Conservation (phyloP, 2,113 vertebrate genomes). For the Protomyctophum bolini region DNA sequence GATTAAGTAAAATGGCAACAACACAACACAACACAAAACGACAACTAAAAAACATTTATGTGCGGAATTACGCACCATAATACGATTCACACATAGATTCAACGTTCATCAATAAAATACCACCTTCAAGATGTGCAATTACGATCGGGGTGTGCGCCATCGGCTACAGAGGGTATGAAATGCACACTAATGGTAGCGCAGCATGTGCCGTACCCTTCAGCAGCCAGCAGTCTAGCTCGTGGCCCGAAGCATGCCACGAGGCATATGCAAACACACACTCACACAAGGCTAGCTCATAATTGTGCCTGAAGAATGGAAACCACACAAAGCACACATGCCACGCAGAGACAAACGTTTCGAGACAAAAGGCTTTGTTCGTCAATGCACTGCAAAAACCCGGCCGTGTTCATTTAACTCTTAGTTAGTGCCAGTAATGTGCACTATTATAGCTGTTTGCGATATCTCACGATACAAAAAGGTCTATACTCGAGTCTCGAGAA, state of each 20-base stretch:
- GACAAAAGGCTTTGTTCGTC: slow-evolving; percentile 42
- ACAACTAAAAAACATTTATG: background rate
- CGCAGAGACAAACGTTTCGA: slow-evolving; percentile 48
- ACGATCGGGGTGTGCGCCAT: background rate
- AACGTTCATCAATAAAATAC: slow-evolving; percentile 12
- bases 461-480: no score
- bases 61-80: background rate
- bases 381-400: slow-evolving; percentile 1
- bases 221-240: slow-evolving; percentile 46
- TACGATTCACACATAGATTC: slow-evolving; percentile 8
- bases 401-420: background rate
- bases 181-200: slow-evolving; percentile 11
- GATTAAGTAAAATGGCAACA: background rate
- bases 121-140: slow-evolving; percentile 21
- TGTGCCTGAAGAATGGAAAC: slow-evolving; percentile 46
- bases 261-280: slow-evolving; percentile 47
- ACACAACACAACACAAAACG: no score
- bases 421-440: background rate
- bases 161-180: slow-evolving; percentile 17
- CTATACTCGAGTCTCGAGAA: no score
- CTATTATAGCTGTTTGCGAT: background rate
- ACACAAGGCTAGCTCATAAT: slow-evolving; percentile 21
- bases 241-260: slow-evolving; percentile 67
- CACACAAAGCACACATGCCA: slow-evolving; percentile 48
- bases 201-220: slow-evolving; percentile 23